Percentiles rank a stretch among this genome's conserved stretches.
phyloP scores from a whole-genome alignment of 2,797 vertebrate genomes.

The Botia almorhae region DNA sequence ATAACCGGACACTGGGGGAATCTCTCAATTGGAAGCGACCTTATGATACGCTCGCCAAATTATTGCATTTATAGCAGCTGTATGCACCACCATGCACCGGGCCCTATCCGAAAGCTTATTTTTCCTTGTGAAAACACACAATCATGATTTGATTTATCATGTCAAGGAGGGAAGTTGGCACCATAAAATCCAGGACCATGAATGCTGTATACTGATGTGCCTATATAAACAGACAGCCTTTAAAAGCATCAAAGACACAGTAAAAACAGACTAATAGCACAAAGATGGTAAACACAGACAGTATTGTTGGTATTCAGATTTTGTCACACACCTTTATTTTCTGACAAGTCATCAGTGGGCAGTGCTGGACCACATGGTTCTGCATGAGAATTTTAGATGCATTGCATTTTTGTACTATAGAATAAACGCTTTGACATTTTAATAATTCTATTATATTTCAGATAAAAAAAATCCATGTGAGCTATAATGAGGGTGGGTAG shows the following conservation, averaged over 20 bases:
- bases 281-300: conserved; percentile 23
- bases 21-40: conserved; percentile 25
- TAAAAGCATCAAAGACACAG: not conserved
- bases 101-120: conserved; percentile 11
- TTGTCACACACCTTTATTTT: not conserved
- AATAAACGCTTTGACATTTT: conserved; percentile 1
- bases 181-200: not conserved
- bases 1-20: conserved; percentile 19
- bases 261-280: not conserved
- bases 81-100: conserved; percentile 1
- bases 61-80: conserved; percentile 37
- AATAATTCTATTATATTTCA: not conserved
- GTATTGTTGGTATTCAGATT: not conserved
- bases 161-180: not conserved
- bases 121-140: conserved; percentile 13
- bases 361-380: not conserved
- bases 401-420: not conserved
- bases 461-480: not conserved
- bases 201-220: not conserved
- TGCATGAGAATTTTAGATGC: not conserved
- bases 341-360: not conserved
- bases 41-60: conserved; percentile 37
- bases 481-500: not conserved
- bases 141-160: conserved; percentile 34
- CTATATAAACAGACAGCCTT: not conserved